phyloP scores from a whole-genome alignment of 1,140 invertebrate species.

The Drosophila ambigua region DNA sequence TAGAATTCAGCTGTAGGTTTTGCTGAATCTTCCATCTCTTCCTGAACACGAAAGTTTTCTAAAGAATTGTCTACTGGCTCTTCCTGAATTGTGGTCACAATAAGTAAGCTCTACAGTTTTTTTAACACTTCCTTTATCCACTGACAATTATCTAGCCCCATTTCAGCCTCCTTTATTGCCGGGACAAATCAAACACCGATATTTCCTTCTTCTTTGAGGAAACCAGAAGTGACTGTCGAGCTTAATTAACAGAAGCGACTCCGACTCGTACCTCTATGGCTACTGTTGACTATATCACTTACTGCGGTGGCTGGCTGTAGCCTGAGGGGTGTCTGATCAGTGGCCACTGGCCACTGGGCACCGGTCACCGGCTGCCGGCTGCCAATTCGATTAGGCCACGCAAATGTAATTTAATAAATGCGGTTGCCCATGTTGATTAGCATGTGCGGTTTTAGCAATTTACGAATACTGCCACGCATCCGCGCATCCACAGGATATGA shows the following conservation, averaged over 20 bases:
- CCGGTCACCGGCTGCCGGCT: slow-evolving; percentile 24
- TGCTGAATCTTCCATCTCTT: background rate
- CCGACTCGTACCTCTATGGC: slow-evolving; percentile 2
- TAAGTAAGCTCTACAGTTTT: no score
- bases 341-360: slow-evolving; percentile 7
- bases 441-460: slow-evolving; percentile 79
- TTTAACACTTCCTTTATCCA: slow-evolving; percentile 34
- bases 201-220: slow-evolving; percentile 20
- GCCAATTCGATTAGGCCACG: slow-evolving; percentile 66
- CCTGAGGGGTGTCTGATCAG: background rate
- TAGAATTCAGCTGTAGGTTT: no score
- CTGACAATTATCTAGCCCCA: slow-evolving; percentile 27
- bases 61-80: no score
- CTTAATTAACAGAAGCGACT: slow-evolving; percentile 46
- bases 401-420: slow-evolving; percentile 81
- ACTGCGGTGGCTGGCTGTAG: background rate
- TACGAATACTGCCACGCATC: slow-evolving; percentile 26
- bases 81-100: no score
- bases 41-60: background rate
- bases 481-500: slow-evolving; percentile 70
- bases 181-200: slow-evolving; percentile 46
- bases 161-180: slow-evolving; percentile 31
- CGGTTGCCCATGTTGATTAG: slow-evolving; percentile 73
- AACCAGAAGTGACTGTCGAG: slow-evolving; percentile 5
- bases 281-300: slow-evolving; percentile 26